These are phyloP conservation scores for Pterois miles DNA, from an alignment of 2,797 vertebrate genomes.

Conservation along the genomic window DNA sequence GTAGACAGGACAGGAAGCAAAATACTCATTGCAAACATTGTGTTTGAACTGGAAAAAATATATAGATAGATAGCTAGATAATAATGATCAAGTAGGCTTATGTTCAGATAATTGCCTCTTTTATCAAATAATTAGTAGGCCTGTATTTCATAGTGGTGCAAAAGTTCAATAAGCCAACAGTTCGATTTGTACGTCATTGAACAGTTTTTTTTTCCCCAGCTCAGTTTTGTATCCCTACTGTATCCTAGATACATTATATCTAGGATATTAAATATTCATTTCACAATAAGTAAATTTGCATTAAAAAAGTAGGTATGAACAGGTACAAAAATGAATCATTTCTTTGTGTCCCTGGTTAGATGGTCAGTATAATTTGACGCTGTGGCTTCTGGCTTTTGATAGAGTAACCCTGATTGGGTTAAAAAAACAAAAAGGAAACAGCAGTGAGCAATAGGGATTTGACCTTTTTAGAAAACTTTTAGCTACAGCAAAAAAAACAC, in stretches of 20 bases:
- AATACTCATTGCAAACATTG: neutral
- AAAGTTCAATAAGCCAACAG: too few relatives aligned
- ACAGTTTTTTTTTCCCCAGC: too few relatives aligned
- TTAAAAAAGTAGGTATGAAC: neutral
- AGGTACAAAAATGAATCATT: neutral
- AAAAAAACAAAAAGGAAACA: neutral
- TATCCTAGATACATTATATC: neutral
- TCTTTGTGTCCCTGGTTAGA: neutral
- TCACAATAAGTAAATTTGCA: neutral
- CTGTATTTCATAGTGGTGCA: too few relatives aligned
- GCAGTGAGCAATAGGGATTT: neutral
- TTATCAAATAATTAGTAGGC: too few relatives aligned
- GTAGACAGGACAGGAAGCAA: neutral
- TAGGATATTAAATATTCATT: neutral
- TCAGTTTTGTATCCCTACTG: too few relatives aligned
- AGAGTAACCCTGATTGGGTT: neutral
- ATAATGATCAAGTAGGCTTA: too few relatives aligned
- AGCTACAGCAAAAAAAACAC: neutral
- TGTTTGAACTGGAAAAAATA: too few relatives aligned
- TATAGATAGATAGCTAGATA: too few relatives aligned
- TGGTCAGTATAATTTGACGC: neutral
- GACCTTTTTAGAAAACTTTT: neutral
- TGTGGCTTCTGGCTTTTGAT: neutral
- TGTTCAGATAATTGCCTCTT: too few relatives aligned
- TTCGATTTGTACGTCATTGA: too few relatives aligned